Evolutionary conservation across 2,797 vertebrate genomes (phyloP).

Genomic region (Pipistrellus kuhlii): DNA sequence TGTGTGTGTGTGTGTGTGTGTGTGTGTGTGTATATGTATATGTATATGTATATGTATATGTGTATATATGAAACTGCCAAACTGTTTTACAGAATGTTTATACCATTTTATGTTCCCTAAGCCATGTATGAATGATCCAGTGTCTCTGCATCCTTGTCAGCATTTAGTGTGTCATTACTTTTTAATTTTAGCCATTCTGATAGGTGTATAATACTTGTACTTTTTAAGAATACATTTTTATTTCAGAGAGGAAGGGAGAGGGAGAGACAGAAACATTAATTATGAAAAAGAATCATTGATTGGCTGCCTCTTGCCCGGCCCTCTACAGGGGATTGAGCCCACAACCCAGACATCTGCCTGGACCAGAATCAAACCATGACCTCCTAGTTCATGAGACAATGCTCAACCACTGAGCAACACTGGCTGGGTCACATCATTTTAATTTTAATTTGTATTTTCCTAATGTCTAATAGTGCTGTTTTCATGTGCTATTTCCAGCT

Average conservation of each 20-base stretch:
- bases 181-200: background rate
- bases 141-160: background rate
- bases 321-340: too few relatives aligned
- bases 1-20: too few relatives aligned
- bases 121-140: background rate
- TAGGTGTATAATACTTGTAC: background rate
- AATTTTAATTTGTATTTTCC: constrained; percentile 8
- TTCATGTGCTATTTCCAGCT: background rate
- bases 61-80: background rate
- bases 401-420: background rate
- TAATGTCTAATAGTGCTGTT: background rate
- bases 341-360: background rate
- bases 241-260: background rate
- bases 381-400: background rate
- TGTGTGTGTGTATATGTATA: too few relatives aligned
- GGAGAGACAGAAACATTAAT: background rate
- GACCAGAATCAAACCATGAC: background rate
- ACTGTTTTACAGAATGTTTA: background rate
- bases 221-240: background rate
- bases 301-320: background rate
- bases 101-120: background rate
- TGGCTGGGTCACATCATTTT: background rate
- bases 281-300: background rate
- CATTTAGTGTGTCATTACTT: background rate
- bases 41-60: too few relatives aligned